phyloP scores from a whole-genome alignment of 2,113 vertebrate species.

The Gallinago undulata region DNA sequence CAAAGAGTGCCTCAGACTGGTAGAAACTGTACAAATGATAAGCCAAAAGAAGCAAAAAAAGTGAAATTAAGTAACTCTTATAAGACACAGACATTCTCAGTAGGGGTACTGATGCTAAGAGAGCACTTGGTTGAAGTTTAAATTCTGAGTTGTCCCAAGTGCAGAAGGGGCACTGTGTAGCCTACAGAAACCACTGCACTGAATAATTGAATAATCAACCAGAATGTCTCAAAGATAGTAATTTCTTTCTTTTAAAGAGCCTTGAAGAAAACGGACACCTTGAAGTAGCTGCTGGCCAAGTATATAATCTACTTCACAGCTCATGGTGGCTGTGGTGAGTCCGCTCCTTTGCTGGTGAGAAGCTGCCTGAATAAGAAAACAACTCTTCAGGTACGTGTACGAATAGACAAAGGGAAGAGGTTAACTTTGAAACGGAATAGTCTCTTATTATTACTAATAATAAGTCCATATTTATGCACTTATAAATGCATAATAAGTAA shows the following conservation, averaged over 20 bases:
- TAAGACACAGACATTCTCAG: background rate
- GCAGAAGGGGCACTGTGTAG: background rate
- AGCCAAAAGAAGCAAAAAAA: background rate
- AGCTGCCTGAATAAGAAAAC: background rate
- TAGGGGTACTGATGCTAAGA: background rate
- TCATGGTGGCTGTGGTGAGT: background rate
- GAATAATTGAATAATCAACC: background rate
- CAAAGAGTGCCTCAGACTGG: background rate
- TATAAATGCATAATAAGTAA: too few species aligned
- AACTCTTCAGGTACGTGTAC: background rate
- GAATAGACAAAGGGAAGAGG: background rate
- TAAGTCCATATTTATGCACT: too few species aligned
- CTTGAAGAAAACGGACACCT: background rate
- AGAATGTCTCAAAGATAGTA: background rate
- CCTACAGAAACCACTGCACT: background rate
- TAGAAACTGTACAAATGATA: background rate
- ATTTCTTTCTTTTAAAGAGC: background rate
- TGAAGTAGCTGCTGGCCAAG: background rate
- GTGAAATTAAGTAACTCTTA: background rate
- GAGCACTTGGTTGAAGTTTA: background rate
- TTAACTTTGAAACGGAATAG: background rate
- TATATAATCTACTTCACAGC: background rate
- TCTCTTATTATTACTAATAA: background rate
- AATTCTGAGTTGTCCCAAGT: background rate
- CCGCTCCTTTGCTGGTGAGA: background rate